Evolutionary conservation across 2,888 invertebrate genomes (phyloP), one percentile per base, ranked within the genome.

Genomic region (Dastarcus helophoroides): DNA sequence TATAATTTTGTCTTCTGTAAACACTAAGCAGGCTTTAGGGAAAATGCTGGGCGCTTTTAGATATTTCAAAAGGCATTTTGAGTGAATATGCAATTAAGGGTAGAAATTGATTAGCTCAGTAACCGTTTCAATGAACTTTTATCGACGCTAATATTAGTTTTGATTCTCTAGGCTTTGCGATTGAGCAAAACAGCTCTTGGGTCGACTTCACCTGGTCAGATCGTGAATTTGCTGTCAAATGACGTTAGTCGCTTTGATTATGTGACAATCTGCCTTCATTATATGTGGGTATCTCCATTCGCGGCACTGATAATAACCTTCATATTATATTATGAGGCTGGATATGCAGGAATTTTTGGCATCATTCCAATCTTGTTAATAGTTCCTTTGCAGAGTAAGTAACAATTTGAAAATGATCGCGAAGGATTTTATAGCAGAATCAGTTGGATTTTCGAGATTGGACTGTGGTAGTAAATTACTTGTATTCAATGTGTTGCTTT

Each of bases 201-300:
- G 2, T 66, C 73, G 49, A 78, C 79, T 1, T 72, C 88, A 0
- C 78, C 81, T 0, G 91, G 91, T 0, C 86, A 91, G 56, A 75
- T 93, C 30, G 80, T 93, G 9, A 93, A 93, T 62, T 65, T 93
- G 4, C 68, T 93, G 33, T 88, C 90, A 4, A 93, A 90, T 51
- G 93, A 93, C 58, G 86, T 91, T 8, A 81, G 79, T 57, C 76
- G 91, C 14, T 81, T 93, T 51, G 91, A 93, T 56, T 71, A 79
- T 58, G 76, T 80, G 3, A 75, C 81, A 38, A 69, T 82, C 30
- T 85, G 76, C 54, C 64, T 85, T 4, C 84, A 89, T 56, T 88
- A 78, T 61, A 68, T 90, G 47, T 86, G 88, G 85, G 70, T 88
- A 22, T 74, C 82, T 40, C 89, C 90, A 0, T 32, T 67, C 8